A percentile compares a stretch with the other conserved stretches of the same genome.
phyloP scores from a whole-genome alignment of 2,888 invertebrate genomes.

The Caenorhabditis drosophilae region DNA sequence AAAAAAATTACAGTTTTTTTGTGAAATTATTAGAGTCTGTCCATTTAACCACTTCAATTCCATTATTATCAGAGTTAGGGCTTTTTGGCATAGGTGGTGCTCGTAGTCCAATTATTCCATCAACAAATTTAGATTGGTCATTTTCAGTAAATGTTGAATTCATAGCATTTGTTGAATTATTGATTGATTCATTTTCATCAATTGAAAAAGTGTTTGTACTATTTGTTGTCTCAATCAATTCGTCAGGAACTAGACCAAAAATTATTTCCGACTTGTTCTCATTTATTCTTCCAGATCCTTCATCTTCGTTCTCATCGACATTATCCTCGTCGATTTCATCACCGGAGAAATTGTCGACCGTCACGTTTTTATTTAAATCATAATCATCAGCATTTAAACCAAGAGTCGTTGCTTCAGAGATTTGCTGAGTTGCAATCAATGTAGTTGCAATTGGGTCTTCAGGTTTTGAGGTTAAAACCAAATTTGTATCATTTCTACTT shows the following conservation, averaged over 20 bases:
- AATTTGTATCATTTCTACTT: neutral
- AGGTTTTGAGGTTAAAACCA: neutral
- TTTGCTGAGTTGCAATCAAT: conserved; percentile 24
- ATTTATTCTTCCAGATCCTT: no score
- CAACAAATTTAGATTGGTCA: no score
- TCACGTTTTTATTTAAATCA: neutral
- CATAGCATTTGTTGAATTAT: neutral
- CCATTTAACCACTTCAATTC: conserved; percentile 31
- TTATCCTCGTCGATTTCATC: neutral
- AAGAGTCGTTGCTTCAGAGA: conserved; percentile 10
- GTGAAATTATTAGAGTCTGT: conserved; percentile 23
- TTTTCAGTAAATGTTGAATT: conserved; percentile 18
- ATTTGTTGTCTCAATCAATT: no score
- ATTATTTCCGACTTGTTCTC: no score
- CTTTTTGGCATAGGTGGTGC: conserved; percentile 29
- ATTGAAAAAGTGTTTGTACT: neutral
- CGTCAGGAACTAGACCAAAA: no score
- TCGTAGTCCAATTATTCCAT: conserved; percentile 33
- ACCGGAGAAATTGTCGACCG: neutral
- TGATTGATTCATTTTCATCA: conserved; percentile 1
- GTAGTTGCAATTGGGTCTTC: conserved; percentile 20
- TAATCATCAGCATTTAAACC: conserved; percentile 2
- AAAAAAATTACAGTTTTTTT: neutral
- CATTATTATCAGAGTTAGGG: conserved; percentile 13
- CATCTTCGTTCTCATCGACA: no score